Conservation (phyloP, 2,797 vertebrate species). For the Halcyon smyrnensis region DNA sequence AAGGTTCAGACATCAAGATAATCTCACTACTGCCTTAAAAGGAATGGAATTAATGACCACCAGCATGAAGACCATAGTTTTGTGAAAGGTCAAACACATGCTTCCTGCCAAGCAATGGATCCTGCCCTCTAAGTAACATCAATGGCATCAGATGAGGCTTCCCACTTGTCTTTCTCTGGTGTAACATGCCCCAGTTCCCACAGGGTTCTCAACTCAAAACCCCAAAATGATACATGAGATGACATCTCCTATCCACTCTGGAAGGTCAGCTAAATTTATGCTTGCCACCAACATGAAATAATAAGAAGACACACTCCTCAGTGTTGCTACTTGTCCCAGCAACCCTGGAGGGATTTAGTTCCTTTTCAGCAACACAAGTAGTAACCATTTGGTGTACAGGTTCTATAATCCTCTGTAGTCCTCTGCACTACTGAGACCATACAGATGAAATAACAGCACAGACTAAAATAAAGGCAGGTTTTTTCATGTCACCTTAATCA, state of each 20-base stretch:
- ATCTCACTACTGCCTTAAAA: constrained; percentile 32
- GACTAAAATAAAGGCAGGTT: background rate
- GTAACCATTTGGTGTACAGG: background rate
- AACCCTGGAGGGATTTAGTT: background rate
- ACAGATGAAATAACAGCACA: background rate
- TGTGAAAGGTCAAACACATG: constrained; percentile 27
- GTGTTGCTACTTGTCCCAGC: background rate
- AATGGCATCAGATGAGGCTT: background rate
- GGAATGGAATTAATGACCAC: constrained; percentile 60
- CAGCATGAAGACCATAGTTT: constrained; percentile 12
- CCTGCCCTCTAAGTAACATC: constrained; percentile 5
- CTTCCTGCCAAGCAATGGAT: background rate
- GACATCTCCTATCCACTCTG: background rate
- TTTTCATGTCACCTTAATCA: background rate
- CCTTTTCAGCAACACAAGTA: background rate
- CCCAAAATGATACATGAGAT: background rate
- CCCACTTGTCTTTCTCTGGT: background rate
- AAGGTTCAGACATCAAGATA: constrained; percentile 34
- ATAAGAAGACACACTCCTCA: background rate
- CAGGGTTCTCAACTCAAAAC: background rate
- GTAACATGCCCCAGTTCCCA: background rate
- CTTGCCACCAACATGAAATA: background rate
- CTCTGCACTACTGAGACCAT: background rate
- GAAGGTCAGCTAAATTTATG: background rate
- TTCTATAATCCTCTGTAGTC: background rate